Percentiles rank a stretch among this genome's conserved stretches.
Conservation (phyloP, 1,140 invertebrate genomes). For the Drosophila simulans region DNA sequence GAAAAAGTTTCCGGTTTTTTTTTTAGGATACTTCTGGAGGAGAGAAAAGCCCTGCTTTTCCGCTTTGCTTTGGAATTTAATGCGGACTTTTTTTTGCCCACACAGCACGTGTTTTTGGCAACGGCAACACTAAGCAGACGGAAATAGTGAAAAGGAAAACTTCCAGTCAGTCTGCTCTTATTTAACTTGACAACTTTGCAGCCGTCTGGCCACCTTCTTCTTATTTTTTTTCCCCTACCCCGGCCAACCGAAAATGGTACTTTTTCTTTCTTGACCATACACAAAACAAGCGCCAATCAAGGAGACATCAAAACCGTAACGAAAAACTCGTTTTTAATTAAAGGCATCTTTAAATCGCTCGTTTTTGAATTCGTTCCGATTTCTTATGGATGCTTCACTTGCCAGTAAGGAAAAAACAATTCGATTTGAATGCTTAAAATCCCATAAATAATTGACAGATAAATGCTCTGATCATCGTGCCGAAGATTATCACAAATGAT, state of each 20-base stretch:
- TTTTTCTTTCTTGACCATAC: conserved; percentile 44
- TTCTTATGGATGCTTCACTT: conserved; percentile 45
- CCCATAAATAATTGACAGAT: conserved; percentile 66
- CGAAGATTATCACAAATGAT: conserved; percentile 48
- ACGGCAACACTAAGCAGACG: conserved; percentile 16
- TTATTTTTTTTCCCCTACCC: background rate
- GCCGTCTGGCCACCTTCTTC: conserved; percentile 49
- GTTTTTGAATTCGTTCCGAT: conserved; percentile 49
- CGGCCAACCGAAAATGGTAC: conserved; percentile 37
- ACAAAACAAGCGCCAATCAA: conserved; percentile 41
- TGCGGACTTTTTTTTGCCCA: conserved; percentile 18
- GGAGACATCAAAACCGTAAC: conserved; percentile 50
- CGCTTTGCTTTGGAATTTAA: conserved; percentile 35
- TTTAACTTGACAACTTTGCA: conserved; percentile 76
- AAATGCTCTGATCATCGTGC: conserved; percentile 18
- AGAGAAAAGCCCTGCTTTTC: conserved; percentile 12
- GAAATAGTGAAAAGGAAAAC: conserved; percentile 30
- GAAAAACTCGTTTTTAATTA: conserved; percentile 77
- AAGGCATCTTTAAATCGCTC: conserved; percentile 44
- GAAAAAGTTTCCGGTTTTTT: conserved; percentile 55
- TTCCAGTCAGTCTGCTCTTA: conserved; percentile 25
- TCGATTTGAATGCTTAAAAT: conserved; percentile 76
- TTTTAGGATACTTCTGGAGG: conserved; percentile 30
- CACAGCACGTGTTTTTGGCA: conserved; percentile 55
- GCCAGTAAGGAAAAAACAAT: conserved; percentile 51